Base-by-base conservation (phyloP, 1,140 invertebrate genomes). In the Euura lappo region DNA sequence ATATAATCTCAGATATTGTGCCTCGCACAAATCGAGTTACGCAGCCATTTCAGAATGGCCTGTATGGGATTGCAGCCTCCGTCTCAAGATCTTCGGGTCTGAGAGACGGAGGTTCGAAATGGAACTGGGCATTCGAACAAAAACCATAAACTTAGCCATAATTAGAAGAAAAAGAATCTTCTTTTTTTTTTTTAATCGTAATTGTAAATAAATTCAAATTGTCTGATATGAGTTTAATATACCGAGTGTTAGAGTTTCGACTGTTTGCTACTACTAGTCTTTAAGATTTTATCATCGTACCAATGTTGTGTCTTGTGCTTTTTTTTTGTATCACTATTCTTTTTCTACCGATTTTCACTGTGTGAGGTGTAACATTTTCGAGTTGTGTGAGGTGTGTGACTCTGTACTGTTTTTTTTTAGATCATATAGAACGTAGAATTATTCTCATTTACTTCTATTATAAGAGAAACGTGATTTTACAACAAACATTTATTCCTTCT, bases 41-140 rank as follows among this genome's bases (percentile, higher is more conserved):
- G 74, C 74, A 73, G 42, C 69, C 68, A 67, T 70, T 7, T 71
- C 8, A 8, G 44, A 8, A 68, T 68, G 76, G 71, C 64, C 42
- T 67, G 72, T 66, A 71, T 77, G 74, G 78, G 72, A 77, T 79
- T 79, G 73, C 74, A 68, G n/a, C 43, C 11, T 6, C 6, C 71
- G 44, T 70, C 67, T 64, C 45, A 70, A 75, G 44, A 69, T 71
- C 74, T 72, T 71, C 67, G 69, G 67, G 47, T 75, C 60, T 73
- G 72, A 8, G 3, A 6, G 51, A 71, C 71, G 65, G 69, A 74
- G 73, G 73, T 73, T 8, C 6, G 13, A 42, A 73, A 71, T 11
- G 44, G 67, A 79, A 79, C 75, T 78, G 78, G 76, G 78, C 78
- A 78, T 79, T 78, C 72, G 51, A 60, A 60, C 51, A 60, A 60